These are phyloP conservation scores for Drosophila kuntzei DNA, from an alignment of 2,888 invertebrate species.

Conservation along the genomic window DNA sequence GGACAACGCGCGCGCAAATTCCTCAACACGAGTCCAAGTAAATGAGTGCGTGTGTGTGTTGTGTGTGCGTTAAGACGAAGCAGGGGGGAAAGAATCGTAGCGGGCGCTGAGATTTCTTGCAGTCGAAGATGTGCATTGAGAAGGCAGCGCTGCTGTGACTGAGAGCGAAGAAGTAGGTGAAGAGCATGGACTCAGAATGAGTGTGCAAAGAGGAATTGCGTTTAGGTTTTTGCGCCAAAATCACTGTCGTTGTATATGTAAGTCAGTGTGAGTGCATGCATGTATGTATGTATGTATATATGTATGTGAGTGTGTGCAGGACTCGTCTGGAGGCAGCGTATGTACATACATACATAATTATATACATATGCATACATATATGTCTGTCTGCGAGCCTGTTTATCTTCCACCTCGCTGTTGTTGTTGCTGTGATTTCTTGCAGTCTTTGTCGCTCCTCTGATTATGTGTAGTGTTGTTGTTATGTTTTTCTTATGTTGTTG, in stretches of 20 bases:
- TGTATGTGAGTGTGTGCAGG: conserved; percentile 54
- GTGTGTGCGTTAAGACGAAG: conserved; percentile 23
- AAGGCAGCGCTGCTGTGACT: conserved; percentile 13
- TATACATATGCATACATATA: conserved; percentile 25
- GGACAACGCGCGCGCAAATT: conserved; percentile 75
- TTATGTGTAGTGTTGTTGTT: conserved; percentile 49
- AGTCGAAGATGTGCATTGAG: conserved; percentile 53
- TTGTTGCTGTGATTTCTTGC: conserved; percentile 69
- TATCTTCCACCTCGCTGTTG: conserved; percentile 62
- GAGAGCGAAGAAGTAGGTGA: conserved; percentile 70
- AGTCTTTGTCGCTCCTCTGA: conserved; percentile 67
- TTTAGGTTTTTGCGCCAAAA: conserved; percentile 77
- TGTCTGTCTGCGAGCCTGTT: conserved; percentile 73
- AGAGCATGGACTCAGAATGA: conserved; percentile 65
- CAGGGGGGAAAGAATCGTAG: conserved; percentile 48
- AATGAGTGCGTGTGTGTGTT: conserved; percentile 9
- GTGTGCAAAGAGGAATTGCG: conserved; percentile 63
- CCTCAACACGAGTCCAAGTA: conserved; percentile 75
- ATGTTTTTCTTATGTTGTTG: conserved; percentile 26
- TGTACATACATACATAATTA: conserved; percentile 6
- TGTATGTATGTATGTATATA: conserved; percentile 1
- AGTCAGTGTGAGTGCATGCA: conserved; percentile 30
- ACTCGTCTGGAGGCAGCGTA: conserved; percentile 48
- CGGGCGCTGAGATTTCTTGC: conserved; percentile 71
- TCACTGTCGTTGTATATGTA: conserved; percentile 40